Evolutionary conservation across 2,797 vertebrate genomes (phyloP).

Genomic region (Karalla daura): DNA sequence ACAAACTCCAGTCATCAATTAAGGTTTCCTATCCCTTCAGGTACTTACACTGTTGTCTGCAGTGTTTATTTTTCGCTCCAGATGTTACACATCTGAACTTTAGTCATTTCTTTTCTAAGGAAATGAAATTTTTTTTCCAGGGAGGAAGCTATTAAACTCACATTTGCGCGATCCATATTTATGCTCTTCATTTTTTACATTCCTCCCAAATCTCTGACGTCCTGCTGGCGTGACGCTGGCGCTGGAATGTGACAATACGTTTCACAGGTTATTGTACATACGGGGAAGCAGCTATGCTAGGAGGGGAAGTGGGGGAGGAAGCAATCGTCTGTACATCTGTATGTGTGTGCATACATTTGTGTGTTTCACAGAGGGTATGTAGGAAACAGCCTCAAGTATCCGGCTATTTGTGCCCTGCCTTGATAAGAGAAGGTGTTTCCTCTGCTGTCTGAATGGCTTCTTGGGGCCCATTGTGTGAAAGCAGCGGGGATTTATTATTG

Average conservation of each 20-base stretch:
- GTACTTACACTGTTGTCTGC: too few species aligned
- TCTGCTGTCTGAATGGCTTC: conserved; percentile 55
- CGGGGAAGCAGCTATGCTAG: background rate
- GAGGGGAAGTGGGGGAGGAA: conserved; percentile 13
- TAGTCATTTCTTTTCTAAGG: too few species aligned
- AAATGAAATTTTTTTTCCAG: too few species aligned
- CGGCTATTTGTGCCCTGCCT: conserved; percentile 68
- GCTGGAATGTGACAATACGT: background rate
- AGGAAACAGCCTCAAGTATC: conserved; percentile 71
- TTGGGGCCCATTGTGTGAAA: conserved; percentile 76
- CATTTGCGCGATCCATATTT: too few species aligned
- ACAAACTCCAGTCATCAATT: too few species aligned
- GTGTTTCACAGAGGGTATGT: conserved; percentile 23
- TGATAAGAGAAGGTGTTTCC: conserved; percentile 85
- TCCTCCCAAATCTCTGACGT: background rate
- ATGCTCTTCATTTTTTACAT: background rate
- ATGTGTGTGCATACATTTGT: background rate
- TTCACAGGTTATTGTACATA: background rate
- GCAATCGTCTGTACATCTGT: conserved; percentile 21
- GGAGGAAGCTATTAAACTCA: background rate
- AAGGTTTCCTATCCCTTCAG: too few species aligned
- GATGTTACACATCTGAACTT: too few species aligned
- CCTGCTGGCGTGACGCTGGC: background rate
- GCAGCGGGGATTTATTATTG: conserved; percentile 75
- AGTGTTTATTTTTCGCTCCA: too few species aligned